Evolutionary conservation across 2,888 invertebrate species (phyloP).

Genomic region (Odontothrips loti): DNA sequence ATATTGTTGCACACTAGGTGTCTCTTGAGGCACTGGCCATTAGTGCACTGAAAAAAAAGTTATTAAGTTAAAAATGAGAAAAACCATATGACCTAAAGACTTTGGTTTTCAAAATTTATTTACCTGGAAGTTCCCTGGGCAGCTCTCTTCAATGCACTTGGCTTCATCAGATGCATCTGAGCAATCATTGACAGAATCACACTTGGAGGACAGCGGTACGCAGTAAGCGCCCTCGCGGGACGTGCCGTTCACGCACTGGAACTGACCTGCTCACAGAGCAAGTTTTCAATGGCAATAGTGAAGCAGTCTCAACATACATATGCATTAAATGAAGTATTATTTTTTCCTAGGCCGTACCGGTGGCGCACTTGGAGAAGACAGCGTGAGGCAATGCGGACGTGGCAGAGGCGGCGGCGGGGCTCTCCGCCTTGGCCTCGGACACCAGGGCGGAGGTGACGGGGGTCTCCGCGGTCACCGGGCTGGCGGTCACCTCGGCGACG

Average conservation of each 20-base stretch:
- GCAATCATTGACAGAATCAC: conserved; percentile 59
- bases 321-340: no score
- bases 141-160: conserved; percentile 54
- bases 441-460: conserved; percentile 16
- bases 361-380: conserved; percentile 21
- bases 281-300: not conserved
- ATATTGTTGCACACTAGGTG: conserved; percentile 60
- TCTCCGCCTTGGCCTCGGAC: not conserved
- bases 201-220: conserved; percentile 50
- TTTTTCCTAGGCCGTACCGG: not conserved
- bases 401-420: not conserved
- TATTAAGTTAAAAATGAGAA: not conserved
- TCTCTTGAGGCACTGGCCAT: conserved; percentile 57
- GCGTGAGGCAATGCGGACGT: not conserved
- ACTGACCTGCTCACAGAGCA: conserved; percentile 49
- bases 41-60: conserved; percentile 49
- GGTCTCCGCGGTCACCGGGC: not conserved
- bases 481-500: conserved; percentile 28
- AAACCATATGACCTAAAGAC: not conserved
- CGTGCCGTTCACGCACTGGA: conserved; percentile 57
- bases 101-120: conserved; percentile 15
- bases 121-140: conserved; percentile 57
- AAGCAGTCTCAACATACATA: no score
- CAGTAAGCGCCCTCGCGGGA: conserved; percentile 57
- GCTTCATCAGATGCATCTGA: conserved; percentile 60